Conservation (phyloP, 2,113 vertebrate species). For the Spilogale gracilis region DNA sequence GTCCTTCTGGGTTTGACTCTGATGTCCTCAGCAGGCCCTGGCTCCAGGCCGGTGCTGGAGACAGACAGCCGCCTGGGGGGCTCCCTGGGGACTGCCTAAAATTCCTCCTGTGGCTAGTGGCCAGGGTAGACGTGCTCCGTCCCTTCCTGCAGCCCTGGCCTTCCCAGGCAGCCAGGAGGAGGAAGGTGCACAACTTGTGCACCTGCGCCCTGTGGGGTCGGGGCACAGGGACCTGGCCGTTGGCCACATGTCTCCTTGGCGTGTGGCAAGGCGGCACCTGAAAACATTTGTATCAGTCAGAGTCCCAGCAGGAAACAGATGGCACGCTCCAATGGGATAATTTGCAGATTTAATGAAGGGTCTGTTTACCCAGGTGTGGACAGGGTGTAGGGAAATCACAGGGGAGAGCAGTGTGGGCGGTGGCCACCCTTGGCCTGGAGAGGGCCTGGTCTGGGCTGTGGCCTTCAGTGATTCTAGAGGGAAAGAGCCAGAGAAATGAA, state of each 20-base stretch:
- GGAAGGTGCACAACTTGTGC: not conserved
- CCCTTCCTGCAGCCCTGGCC: constrained; percentile 56
- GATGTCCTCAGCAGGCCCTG: not conserved
- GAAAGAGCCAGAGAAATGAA: not conserved
- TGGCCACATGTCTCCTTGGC: constrained; percentile 10
- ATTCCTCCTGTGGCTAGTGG: constrained; percentile 70
- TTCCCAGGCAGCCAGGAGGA: not conserved
- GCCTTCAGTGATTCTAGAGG: not conserved
- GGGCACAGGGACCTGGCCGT: constrained; percentile 28
- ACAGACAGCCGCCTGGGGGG: constrained; percentile 61
- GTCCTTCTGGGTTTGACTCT: not conserved
- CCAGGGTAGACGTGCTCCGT: constrained; percentile 75
- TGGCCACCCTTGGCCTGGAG: not conserved
- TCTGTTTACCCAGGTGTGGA: constrained; percentile 50
- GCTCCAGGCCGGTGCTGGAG: constrained; percentile 70
- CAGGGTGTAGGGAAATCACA: not conserved
- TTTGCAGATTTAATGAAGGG: not conserved
- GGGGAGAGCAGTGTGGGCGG: not conserved
- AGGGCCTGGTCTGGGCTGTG: not conserved
- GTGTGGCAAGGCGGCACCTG: constrained; percentile 28
- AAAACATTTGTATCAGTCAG: not conserved
- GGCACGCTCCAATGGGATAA: constrained; percentile 9
- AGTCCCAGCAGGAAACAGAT: constrained; percentile 70
- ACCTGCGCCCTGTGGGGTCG: not conserved
- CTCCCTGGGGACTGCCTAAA: constrained; percentile 63